Percentiles rank a stretch among this genome's conserved stretches.
These are phyloP conservation scores for Poeciliopsis infans DNA, from an alignment of 2,797 vertebrate species.

Conservation along the genomic window DNA sequence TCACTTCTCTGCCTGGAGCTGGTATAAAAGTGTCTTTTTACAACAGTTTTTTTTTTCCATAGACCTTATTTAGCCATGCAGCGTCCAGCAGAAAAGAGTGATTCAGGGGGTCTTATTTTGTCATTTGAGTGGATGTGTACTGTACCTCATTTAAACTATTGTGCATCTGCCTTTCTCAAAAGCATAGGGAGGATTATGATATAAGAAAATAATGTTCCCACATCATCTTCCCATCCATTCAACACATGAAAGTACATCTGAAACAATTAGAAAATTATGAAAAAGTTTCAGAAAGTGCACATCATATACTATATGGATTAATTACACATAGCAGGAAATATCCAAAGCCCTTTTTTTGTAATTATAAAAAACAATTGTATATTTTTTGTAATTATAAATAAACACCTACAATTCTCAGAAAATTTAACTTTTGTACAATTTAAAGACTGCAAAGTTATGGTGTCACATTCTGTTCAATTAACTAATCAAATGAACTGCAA, in stretches of 20 bases:
- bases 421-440: no score
- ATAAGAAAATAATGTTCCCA: neutral
- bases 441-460: no score
- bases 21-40: conserved; percentile 47
- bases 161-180: neutral
- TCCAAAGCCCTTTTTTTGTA: no score
- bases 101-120: conserved; percentile 9
- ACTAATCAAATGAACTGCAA: no score
- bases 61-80: conserved; percentile 28
- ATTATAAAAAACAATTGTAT: no score
- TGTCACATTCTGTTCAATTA: no score
- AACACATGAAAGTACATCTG: neutral
- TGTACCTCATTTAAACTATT: neutral
- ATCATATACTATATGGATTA: no score
- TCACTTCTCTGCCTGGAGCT: conserved; percentile 31
- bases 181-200: neutral
- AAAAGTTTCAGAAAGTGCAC: no score
- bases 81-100: conserved; percentile 4
- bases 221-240: neutral
- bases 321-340: no score
- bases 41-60: conserved; percentile 17
- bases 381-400: no score
- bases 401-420: no score
- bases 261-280: no score
- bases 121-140: neutral